Evolutionary conservation across 2,797 vertebrate genomes (phyloP), one percentile per base, ranked within the genome.

Genomic region (Enteromius thamalakanensis): DNA sequence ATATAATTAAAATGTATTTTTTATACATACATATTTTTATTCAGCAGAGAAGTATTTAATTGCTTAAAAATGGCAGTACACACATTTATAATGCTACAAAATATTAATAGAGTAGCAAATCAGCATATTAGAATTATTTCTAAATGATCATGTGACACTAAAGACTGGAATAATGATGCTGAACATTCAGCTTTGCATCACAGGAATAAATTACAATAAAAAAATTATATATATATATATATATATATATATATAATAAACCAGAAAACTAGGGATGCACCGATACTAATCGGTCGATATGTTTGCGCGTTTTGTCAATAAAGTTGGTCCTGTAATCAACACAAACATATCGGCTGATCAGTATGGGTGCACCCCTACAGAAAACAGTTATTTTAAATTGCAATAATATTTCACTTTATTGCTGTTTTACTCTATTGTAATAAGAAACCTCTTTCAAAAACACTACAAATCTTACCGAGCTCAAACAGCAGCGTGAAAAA

Each of bases 131-230:
- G 1, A 45, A 42, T 42, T 6, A 69, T 69, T 69, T 69, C 67
- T 69, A 6, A 69, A 69, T 12, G n/a, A 69, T 69, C n/a, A 69
- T 23, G 67, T 45, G n/a, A 45, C 68, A 70, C 40, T 70, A 12
- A 70, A 8, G 14, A 70, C n/a, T 23, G 23, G 23, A 49, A 15
- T 49, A 71, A 49, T 19, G 8, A 71, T 29, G 14, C 14, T 5
- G 42, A 70, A 29, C 45, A 45, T 9, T 3, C 3, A 62, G 58
- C 23, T 26, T 29, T 62, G 58, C n/a, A 15, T 40, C 67, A 42
- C 19, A 69, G 11, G n/a, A 23, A 69, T 5, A 60, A 9, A n/a
- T 9, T 3, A 49, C 14, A 49, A 15, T 15, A 37, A 5, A 34
- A 34, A 34, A 34, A 40, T 40, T 40, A 40, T 40, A 7, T 8